phyloP scores from a whole-genome alignment of 2,888 invertebrate species.

The Argyra leucocephala region DNA sequence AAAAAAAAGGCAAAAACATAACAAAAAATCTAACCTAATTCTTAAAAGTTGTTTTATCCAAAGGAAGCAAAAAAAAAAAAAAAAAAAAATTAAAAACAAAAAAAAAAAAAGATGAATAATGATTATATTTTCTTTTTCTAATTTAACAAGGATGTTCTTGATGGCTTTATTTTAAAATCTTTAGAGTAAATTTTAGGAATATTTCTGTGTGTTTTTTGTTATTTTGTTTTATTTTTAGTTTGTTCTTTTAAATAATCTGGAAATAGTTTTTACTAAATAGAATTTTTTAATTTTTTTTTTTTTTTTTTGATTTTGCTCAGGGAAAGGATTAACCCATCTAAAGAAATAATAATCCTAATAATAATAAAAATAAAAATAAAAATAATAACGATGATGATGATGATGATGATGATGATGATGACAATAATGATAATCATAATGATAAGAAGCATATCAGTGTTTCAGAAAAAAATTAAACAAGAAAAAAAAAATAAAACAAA shows the following conservation, averaged over 20 bases:
- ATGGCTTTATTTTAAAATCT: neutral
- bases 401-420: neutral
- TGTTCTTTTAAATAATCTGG: neutral
- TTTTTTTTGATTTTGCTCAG: no score
- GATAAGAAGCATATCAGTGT: no score
- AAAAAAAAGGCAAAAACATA: no score
- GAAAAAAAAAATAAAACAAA: neutral
- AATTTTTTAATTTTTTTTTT: neutral
- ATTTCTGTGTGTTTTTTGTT: no score
- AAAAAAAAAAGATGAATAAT: neutral
- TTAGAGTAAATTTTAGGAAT: neutral
- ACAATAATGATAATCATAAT: no score
- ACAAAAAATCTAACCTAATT: neutral
- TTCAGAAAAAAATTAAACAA: neutral
- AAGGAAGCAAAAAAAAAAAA: no score
- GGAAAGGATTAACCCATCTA: neutral
- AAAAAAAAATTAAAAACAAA: neutral
- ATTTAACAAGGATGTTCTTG: neutral
- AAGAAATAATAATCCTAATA: neutral
- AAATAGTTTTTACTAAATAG: constrained; percentile 6
- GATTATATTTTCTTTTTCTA: neutral
- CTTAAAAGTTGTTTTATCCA: no score
- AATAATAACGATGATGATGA: neutral
- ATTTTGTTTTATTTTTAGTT: no score
- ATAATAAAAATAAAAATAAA: neutral